Evolutionary conservation across 2,797 vertebrate genomes (phyloP), one percentile per base, ranked within the genome.

Genomic region (Decapterus maruadsi): DNA sequence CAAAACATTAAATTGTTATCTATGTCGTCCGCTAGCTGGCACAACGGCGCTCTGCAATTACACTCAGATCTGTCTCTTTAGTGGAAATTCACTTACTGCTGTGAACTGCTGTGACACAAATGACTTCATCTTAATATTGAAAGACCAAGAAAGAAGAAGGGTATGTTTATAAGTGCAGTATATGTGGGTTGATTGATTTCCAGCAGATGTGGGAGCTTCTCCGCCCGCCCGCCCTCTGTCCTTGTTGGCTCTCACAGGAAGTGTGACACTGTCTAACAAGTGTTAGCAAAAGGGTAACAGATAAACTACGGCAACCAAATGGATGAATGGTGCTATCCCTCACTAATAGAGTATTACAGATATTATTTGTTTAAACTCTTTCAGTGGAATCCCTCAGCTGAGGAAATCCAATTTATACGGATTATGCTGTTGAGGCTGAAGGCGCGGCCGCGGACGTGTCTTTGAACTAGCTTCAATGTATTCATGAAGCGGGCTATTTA

Each of bases 401-500:
- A 65, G 42, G 10, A 22, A 80, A 72, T 38, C 31, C 13, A 9
- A 5, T 51, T 55, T 59, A 8, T n/a, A 7, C 0, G 11, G 46
- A 8, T 40, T 17, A 19, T n/a, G 26, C 31, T 11, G 26, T 70
- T 22, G 29, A 34, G 46, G 56, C 31, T n/a, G 62, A 68, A 56
- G 45, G 48, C 51, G 22, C 5, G 3, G 31, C 58, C 6, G 4
- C 40, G 43, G 43, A 5, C 48, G 36, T 16, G 22, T 51, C 14
- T 50, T 59, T 46, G 61, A 80, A 80, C 81, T 59, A 76, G 63
- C 78, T 83, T 85, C 84, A 84, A 87, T 76, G 78, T 85, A 88
- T 92, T 90, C 70, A 50, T 78, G 71, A 83, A 78, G 67, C 48
- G 36, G 45, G 68, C 67, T 79, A 86, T 89, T 91, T 89, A 89